phyloP scores from a whole-genome alignment of 2,113 vertebrate species.

The Calonectris borealis region DNA sequence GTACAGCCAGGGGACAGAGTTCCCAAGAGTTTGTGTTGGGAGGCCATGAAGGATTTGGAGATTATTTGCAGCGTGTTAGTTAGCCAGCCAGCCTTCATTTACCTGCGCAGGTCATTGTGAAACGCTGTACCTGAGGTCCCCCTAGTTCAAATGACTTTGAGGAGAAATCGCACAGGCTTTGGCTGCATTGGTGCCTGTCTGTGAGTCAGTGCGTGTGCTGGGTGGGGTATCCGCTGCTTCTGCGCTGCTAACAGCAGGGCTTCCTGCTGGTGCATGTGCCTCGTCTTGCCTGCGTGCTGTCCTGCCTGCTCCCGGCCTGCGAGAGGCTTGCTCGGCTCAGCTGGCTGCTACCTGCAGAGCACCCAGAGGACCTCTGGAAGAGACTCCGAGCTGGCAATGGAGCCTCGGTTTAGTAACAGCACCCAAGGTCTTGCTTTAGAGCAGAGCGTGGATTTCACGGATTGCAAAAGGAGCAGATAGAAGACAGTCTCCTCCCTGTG shows the following conservation, averaged over 20 bases:
- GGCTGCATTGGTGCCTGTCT: not conserved
- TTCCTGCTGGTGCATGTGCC: slow-evolving; percentile 9
- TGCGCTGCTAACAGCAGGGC: not conserved
- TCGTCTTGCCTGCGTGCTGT: slow-evolving; percentile 35
- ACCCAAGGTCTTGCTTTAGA: not conserved
- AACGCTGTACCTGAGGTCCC: fast-evolving
- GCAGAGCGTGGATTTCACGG: not conserved
- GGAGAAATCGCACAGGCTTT: not conserved
- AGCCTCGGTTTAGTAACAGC: not conserved
- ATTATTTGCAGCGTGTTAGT: not conserved
- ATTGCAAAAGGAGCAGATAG: not conserved
- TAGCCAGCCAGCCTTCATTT: not conserved
- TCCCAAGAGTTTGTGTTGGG: not conserved
- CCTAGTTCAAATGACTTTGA: not conserved
- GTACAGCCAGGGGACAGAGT: not conserved
- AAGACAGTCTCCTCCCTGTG: not conserved
- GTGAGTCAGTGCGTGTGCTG: not conserved
- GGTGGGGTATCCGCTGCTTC: slow-evolving; percentile 8
- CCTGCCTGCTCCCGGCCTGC: not conserved
- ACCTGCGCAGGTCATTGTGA: not conserved
- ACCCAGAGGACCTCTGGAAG: not conserved
- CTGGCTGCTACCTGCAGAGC: not conserved
- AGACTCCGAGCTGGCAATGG: not conserved
- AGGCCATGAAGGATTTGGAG: not conserved
- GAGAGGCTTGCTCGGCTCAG: fast-evolving